Evolutionary conservation across 1,140 invertebrate genomes (phyloP).

Genomic region (Drosophila auraria): DNA sequence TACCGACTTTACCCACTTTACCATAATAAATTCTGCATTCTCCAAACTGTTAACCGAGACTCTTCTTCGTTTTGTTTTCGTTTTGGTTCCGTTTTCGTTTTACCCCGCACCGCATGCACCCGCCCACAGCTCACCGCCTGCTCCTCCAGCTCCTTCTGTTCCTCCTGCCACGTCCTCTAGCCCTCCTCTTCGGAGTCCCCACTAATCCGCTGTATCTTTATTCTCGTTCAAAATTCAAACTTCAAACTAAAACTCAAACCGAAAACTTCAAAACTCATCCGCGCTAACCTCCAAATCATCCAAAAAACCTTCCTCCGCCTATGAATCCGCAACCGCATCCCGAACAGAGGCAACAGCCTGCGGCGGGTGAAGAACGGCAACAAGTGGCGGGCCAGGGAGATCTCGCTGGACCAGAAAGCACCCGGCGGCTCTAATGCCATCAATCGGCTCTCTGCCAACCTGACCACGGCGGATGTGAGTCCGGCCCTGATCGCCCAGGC

Average conservation of each 20-base stretch:
- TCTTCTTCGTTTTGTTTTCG: constrained; percentile 65
- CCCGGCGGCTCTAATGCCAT: constrained; percentile 51
- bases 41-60: constrained; percentile 50
- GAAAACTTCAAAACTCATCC: constrained; percentile 59
- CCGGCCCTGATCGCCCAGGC: constrained; percentile 95
- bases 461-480: constrained; percentile 81
- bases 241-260: constrained; percentile 37
- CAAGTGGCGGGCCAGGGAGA: constrained; percentile 88
- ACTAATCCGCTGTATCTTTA: constrained; percentile 67
- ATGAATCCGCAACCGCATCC: constrained; percentile 32
- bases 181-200: constrained; percentile 26
- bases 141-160: constrained; percentile 17
- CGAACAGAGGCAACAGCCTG: constrained; percentile 87
- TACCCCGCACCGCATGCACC: constrained; percentile 48
- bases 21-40: constrained; percentile 53
- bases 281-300: constrained; percentile 63
- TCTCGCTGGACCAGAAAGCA: constrained; percentile 86
- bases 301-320: constrained; percentile 30
- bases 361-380: constrained; percentile 87
- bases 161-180: constrained; percentile 17
- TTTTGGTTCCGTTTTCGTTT: constrained; percentile 47
- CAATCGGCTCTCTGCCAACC: constrained; percentile 80
- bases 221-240: constrained; percentile 62
- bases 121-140: constrained; percentile 39
- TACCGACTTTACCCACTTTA: constrained; percentile 26